These are phyloP conservation scores for Germaria angustata DNA, from an alignment of 2,888 invertebrate genomes.

Conservation along the genomic window DNA sequence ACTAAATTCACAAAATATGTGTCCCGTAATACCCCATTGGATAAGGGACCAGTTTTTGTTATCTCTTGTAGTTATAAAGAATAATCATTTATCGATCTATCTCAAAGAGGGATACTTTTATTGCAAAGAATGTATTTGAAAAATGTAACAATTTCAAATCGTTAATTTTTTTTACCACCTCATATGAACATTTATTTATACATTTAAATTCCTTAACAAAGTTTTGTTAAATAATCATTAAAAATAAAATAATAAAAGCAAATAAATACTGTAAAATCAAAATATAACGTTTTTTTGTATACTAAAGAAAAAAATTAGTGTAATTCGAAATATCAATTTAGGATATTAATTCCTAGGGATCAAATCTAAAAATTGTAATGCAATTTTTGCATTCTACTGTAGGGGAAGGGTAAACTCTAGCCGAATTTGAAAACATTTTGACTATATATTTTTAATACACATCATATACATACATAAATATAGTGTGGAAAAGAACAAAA, in stretches of 20 bases:
- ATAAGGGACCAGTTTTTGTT: slow-evolving; percentile 77
- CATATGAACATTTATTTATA: not conserved
- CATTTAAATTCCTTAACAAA: not conserved
- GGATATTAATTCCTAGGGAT: no score
- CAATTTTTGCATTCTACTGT: no score
- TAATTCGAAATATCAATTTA: no score
- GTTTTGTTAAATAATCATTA: slow-evolving; percentile 10
- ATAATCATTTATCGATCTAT: slow-evolving; percentile 66
- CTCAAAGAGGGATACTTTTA: slow-evolving; percentile 11
- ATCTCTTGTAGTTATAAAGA: slow-evolving; percentile 79
- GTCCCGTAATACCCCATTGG: slow-evolving; percentile 76
- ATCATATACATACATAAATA: no score
- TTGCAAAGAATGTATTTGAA: not conserved
- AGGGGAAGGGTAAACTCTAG: not conserved
- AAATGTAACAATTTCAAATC: slow-evolving; percentile 6
- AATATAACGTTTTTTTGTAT: slow-evolving; percentile 3
- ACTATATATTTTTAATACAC: no score
- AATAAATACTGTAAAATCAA: slow-evolving; percentile 42
- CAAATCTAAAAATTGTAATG: no score
- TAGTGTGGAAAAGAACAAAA: no score
- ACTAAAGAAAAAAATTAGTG: not conserved
- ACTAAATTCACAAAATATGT: slow-evolving; percentile 80
- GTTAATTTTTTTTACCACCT: slow-evolving; percentile 7
- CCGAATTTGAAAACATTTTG: no score
- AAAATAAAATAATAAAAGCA: slow-evolving; percentile 24